Evolutionary conservation across 2,888 invertebrate genomes (phyloP).

Genomic region (Asteroscopus sphinx): DNA sequence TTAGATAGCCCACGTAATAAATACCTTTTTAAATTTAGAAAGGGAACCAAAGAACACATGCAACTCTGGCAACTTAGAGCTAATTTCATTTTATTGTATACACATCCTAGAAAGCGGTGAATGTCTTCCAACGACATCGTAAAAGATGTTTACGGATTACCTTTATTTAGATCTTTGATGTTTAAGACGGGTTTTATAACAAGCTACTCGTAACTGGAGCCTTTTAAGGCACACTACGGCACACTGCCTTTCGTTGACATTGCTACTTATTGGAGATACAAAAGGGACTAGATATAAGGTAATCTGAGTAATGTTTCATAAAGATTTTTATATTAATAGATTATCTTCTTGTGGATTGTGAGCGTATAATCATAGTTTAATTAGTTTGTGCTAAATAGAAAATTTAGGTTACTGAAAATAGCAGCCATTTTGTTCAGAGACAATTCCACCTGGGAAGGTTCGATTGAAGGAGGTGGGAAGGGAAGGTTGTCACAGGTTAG

Average conservation of each 20-base stretch:
- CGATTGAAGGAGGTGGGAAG: no score
- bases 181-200: constrained; percentile 9
- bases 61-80: no score
- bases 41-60: no score
- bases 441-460: no score
- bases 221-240: constrained; percentile 17
- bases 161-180: constrained; percentile 36
- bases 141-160: constrained; percentile 12
- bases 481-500: no score
- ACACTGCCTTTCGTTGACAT: constrained; percentile 28
- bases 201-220: neutral
- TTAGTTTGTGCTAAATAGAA: neutral
- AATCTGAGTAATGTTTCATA: constrained; percentile 26
- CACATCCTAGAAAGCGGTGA: no score
- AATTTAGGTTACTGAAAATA: neutral
- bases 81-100: no score
- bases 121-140: neutral
- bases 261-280: constrained; percentile 31
- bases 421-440: neutral
- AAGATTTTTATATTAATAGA: constrained; percentile 8
- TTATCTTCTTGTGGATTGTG: neutral
- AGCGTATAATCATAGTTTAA: constrained; percentile 7
- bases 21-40: no score
- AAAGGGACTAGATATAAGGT: constrained; percentile 28
- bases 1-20: no score